These are phyloP conservation scores for Tapera naevia DNA, from an alignment of 2,797 vertebrate species.

Conservation along the genomic window DNA sequence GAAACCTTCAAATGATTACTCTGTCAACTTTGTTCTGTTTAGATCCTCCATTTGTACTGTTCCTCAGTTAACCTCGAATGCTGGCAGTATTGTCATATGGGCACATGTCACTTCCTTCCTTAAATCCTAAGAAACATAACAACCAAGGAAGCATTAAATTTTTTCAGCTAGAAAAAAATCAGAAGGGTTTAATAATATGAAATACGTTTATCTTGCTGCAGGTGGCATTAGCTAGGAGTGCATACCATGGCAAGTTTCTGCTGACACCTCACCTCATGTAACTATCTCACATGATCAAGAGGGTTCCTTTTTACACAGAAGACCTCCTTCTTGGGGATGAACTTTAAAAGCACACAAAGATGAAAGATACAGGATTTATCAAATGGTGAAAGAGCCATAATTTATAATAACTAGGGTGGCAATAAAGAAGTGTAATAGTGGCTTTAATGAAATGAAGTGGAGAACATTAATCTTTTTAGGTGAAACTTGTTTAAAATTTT, in stretches of 20 bases:
- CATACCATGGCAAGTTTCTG: neutral
- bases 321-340: neutral
- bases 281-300: neutral
- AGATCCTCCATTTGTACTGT: neutral
- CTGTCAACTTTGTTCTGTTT: neutral
- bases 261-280: neutral
- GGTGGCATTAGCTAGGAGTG: neutral
- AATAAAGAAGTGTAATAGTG: neutral
- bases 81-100: neutral
- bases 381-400: neutral
- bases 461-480: neutral
- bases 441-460: neutral
- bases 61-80: neutral
- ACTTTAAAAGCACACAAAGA: conserved; percentile 13
- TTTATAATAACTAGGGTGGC: conserved; percentile 34
- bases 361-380: conserved; percentile 23
- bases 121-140: neutral
- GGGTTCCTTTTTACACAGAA: neutral
- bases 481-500: neutral
- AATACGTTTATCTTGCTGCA: neutral
- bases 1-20: neutral
- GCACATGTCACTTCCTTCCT: neutral
- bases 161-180: neutral
- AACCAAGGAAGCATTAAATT: neutral
- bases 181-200: neutral